Conservation (phyloP, 2,113 vertebrate species). For the Caretta caretta region DNA sequence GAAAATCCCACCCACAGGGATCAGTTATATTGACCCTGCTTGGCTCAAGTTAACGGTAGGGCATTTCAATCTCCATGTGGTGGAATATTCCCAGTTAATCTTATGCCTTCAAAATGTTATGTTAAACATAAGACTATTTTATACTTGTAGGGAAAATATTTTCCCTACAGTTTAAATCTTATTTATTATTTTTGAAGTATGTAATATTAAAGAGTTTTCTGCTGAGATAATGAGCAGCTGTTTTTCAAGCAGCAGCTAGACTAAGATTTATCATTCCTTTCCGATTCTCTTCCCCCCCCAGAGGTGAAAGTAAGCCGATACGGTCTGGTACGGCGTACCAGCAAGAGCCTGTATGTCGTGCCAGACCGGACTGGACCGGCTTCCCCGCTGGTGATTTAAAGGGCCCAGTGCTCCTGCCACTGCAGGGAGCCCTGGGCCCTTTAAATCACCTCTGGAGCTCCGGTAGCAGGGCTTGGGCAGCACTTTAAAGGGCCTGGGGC, state of each 20-base stretch:
- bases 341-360: no score
- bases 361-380: no score
- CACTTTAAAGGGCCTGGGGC: no score
- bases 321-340: no score
- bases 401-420: no score
- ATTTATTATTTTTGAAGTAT: neutral
- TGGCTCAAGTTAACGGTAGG: conserved; percentile 40
- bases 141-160: conserved; percentile 16
- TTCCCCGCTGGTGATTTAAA: no score
- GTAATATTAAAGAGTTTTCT: neutral
- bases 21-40: conserved; percentile 46
- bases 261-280: conserved; percentile 10
- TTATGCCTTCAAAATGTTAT: conserved; percentile 31
- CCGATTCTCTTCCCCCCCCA: neutral
- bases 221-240: conserved; percentile 11
- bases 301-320: no score
- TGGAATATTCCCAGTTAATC: conserved; percentile 42
- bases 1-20: conserved; percentile 67
- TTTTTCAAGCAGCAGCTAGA: conserved; percentile 19
- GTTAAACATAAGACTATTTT: conserved; percentile 24
- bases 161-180: neutral
- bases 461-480: no score
- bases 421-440: no score
- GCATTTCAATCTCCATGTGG: conserved; percentile 40
- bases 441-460: no score